These are phyloP conservation scores for Ptilonorhynchus violaceus DNA, from an alignment of 2,113 vertebrate genomes.

Conservation along the genomic window DNA sequence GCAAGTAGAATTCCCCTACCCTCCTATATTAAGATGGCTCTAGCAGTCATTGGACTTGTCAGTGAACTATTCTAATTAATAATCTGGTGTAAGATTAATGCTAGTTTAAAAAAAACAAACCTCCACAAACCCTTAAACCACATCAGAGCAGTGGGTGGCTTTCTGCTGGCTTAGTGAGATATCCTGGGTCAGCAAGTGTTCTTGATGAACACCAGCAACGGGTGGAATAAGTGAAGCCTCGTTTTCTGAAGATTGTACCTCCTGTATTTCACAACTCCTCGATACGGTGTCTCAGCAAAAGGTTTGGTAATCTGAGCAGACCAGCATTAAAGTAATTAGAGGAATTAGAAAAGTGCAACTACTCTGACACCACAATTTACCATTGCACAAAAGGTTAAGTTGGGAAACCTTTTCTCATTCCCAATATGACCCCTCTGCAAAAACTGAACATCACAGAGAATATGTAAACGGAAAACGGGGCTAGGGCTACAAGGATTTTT, in stretches of 20 bases:
- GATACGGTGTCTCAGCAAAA: not conserved
- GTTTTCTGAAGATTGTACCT: not conserved
- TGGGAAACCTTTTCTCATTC: not conserved
- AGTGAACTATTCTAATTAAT: not conserved
- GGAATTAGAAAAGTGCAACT: not conserved
- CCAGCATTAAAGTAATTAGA: not conserved
- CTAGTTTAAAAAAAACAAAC: not conserved
- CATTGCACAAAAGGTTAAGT: not conserved
- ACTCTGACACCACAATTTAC: not conserved
- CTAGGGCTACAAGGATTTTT: not conserved
- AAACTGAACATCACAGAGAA: not conserved
- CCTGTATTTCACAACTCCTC: not conserved
- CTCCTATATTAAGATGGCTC: not conserved
- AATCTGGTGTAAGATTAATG: not conserved
- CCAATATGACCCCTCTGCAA: not conserved
- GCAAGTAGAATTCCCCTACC: not conserved
- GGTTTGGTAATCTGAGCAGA: not conserved
- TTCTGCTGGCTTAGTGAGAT: not conserved
- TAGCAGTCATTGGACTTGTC: not conserved
- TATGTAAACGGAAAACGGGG: not conserved
- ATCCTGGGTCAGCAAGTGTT: not conserved
- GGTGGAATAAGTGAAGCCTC: not conserved
- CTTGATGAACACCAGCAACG: not conserved
- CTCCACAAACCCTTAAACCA: not conserved
- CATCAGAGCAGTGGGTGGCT: not conserved